These are phyloP conservation scores for Micrasema minimum DNA, from an alignment of 1,140 invertebrate genomes.

Conservation along the genomic window DNA sequence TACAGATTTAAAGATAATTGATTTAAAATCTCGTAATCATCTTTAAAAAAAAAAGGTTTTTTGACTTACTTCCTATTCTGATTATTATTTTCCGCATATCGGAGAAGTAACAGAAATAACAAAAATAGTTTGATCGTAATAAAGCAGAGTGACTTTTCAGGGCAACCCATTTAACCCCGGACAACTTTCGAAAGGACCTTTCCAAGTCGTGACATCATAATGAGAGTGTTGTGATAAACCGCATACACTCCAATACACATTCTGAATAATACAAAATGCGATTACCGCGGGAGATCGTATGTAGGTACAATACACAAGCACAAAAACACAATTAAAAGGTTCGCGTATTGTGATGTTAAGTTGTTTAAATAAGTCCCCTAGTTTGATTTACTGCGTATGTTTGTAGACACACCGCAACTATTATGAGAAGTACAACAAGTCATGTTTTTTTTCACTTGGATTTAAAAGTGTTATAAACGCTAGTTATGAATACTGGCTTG, in stretches of 20 bases:
- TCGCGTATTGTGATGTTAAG: constrained; percentile 35
- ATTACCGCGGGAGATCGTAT: constrained; percentile 11
- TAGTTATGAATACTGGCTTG: too few species aligned
- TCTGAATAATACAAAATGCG: constrained; percentile 8
- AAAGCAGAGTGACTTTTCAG: too few species aligned
- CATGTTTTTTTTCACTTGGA: too few species aligned
- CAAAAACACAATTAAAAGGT: constrained; percentile 54
- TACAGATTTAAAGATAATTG: too few species aligned
- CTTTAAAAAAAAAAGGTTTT: too few species aligned
- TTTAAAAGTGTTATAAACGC: too few species aligned
- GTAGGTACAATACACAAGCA: constrained; percentile 19
- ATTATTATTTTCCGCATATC: too few species aligned
- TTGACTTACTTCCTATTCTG: too few species aligned
- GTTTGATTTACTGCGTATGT: constrained; percentile 36
- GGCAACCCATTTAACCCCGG: constrained; percentile 46
- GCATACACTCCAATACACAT: constrained; percentile 47
- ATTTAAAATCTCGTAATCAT: too few species aligned
- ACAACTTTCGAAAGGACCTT: constrained; percentile 33
- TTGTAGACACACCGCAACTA: constrained; percentile 19
- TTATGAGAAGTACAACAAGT: not conserved
- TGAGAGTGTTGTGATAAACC: constrained; percentile 52
- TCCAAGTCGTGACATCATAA: constrained; percentile 51
- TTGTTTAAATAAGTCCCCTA: not conserved
- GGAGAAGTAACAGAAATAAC: too few species aligned
- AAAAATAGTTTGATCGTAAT: too few species aligned